Base-by-base conservation (phyloP, 2,888 invertebrate genomes). In the Unio delphinus region DNA sequence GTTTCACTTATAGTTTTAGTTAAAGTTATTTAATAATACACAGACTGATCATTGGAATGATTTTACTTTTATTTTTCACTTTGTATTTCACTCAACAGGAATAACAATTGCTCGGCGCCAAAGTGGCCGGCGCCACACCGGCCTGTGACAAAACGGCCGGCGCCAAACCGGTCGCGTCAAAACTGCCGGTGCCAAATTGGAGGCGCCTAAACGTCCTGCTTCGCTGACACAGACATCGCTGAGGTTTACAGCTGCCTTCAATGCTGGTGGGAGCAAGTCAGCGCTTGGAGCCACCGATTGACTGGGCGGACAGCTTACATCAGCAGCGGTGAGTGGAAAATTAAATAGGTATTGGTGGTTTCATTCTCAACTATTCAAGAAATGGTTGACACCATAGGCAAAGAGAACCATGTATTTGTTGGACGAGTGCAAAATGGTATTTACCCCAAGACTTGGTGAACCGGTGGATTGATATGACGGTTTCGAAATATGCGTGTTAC, bases 281-380 rank as follows among this genome's bases (percentile, higher is more conserved):
- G 70, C 76, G 17, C 69, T 76, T 15, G 69, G 69, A 7, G 71
- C 76, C 7, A 69, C 74, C 60, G 34, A 76, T 66, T 76, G 74
- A 72, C 61, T 74, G n/a, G 76, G 74, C 28, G 76, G 76, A 45
- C 76, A 76, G 55, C 58, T 74, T 66, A 76, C 74, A 26, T 64
- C 74, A 59, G 61, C 70, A n/a, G 74, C 63, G 20, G 74, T 76
- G 6, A 68, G 69, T 59, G 76, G 74, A 26, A 17, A 17, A 1
- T 66, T 55, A 20, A 69, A 76, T 61, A 58, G 66, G 15, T 30
- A 72, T 15, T 59, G 56, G 55, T 54, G 68, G 30, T 74, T 67
- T 57, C 70, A 68, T 20, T 55, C 74, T 15, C 59, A 18, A 65
- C 69, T 61, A 72, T 74, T 61, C 62, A 62, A 4, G 70, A 64